These are phyloP conservation scores for Pitangus sulphuratus DNA, from an alignment of 2,797 vertebrate species.

Conservation along the genomic window DNA sequence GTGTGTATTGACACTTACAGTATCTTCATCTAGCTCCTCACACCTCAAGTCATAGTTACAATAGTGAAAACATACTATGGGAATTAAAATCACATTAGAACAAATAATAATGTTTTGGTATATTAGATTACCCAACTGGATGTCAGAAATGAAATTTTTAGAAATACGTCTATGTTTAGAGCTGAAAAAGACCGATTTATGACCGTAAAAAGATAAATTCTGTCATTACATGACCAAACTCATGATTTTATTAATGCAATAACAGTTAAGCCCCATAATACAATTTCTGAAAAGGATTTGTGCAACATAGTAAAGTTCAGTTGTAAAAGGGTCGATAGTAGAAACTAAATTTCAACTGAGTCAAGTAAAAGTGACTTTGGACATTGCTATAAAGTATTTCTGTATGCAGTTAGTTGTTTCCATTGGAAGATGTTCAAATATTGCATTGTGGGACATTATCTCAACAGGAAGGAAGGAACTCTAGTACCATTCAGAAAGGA, in stretches of 20 bases:
- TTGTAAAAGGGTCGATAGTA: not conserved
- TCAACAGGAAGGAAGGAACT: conserved; percentile 39
- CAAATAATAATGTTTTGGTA: not conserved
- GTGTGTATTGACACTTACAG: not conserved
- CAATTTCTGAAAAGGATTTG: not conserved
- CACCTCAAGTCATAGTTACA: not conserved
- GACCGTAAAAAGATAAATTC: not conserved
- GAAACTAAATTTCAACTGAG: not conserved
- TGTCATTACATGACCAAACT: not conserved
- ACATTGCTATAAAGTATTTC: conserved; percentile 11
- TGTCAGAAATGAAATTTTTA: not conserved
- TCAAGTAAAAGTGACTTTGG: not conserved
- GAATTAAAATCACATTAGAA: not conserved
- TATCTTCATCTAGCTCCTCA: not conserved
- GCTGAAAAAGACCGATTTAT: not conserved
- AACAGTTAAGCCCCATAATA: not conserved
- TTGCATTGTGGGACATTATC: not conserved
- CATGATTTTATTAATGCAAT: not conserved
- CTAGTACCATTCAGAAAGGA: not conserved
- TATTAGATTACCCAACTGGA: not conserved
- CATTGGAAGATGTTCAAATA: not conserved
- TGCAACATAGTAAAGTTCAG: not conserved
- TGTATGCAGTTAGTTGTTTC: not conserved
- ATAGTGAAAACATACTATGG: not conserved
- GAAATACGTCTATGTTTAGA: not conserved